Base-by-base conservation (phyloP, 2,113 vertebrate genomes). In the Chaetodon auriga region DNA sequence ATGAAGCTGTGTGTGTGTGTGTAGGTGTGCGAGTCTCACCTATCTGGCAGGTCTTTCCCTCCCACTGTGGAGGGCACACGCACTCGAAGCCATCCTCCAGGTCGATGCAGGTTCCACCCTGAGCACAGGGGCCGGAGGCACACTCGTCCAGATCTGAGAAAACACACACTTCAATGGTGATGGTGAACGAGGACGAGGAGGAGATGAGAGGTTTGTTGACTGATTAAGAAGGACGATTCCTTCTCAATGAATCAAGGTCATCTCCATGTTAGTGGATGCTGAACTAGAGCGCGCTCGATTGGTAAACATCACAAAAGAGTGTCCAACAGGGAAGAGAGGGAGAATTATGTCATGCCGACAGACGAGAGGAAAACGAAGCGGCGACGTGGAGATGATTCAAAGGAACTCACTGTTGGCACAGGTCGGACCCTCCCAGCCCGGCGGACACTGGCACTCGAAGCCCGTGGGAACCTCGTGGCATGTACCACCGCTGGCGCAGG, bases 41-140 rank as follows among this genome's bases (percentile, higher is more conserved):
- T 83, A 98, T 96, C 90, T 97, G 97, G 92, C 98, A 99, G 6
- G 98, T 99, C 92, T 96, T 96, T 79, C 98, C 98, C 84, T 95
- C 94, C 98, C 98, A 99, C 92, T 99, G 97, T 0, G 96, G 95
- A 3, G 97, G 97, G 89, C 98, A 99, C 86, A 97, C 91, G 41
- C 98, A 99, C 94, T 98, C 96, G 0, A 99, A 99, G 23, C 96
- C 93, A n/a, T 97, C 97, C 85, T 97, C 92, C 78, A 92, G 88
- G 86, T 99, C 97, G 54, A 99, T 94, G 60, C 98, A 99, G 78
- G 97, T 99, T 88, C 97, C 97, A 8, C 97, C 97, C 0, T 95
- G 95, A 25, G 96, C 97, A 60, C 98, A 99, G 0, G 98, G 98
- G 78, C 89, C 96, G 6, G 97, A 97, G 7, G 95, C 96, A 5